Conservation (phyloP, 2,113 vertebrate genomes). For the Malaclemys terrapin region DNA sequence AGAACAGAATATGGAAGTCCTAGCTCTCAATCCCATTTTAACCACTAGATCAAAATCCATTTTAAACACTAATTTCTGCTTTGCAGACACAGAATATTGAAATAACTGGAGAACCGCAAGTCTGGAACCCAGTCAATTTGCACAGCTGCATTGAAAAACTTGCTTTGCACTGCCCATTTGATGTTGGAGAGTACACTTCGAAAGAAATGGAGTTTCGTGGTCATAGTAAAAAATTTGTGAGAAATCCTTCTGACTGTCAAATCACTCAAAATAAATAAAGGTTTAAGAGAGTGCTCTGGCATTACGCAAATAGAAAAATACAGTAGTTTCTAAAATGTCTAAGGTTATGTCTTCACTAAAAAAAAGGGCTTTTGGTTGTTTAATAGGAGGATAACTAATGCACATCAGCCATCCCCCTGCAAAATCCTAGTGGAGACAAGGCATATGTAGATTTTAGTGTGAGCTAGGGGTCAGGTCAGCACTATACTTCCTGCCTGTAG, state of each 20-base stretch:
- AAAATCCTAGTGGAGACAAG: not conserved
- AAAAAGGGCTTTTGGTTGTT: not conserved
- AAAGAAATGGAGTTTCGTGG: not conserved
- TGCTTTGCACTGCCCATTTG: not conserved
- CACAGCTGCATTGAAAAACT: not conserved
- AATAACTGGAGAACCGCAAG: not conserved
- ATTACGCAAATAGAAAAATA: not conserved
- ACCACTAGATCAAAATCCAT: not conserved
- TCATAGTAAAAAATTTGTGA: slow-evolving; percentile 48
- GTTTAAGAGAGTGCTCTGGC: slow-evolving; percentile 23
- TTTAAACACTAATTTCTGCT: not conserved
- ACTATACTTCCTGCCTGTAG: not conserved
- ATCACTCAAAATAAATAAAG: slow-evolving; percentile 35
- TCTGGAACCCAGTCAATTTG: not conserved
- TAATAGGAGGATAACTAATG: not conserved
- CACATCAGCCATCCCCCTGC: not conserved
- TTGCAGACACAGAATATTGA: not conserved
- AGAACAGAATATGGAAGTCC: not conserved
- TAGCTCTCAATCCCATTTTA: not conserved
- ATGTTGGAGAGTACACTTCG: not conserved
- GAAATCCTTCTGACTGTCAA: slow-evolving; percentile 62
- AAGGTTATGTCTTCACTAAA: not conserved
- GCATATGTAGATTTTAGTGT: not conserved
- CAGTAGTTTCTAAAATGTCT: not conserved
- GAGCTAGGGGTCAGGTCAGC: not conserved